These are phyloP conservation scores for Peromyscus melanophrys DNA, from an alignment of 2,797 vertebrate species.

Conservation along the genomic window DNA sequence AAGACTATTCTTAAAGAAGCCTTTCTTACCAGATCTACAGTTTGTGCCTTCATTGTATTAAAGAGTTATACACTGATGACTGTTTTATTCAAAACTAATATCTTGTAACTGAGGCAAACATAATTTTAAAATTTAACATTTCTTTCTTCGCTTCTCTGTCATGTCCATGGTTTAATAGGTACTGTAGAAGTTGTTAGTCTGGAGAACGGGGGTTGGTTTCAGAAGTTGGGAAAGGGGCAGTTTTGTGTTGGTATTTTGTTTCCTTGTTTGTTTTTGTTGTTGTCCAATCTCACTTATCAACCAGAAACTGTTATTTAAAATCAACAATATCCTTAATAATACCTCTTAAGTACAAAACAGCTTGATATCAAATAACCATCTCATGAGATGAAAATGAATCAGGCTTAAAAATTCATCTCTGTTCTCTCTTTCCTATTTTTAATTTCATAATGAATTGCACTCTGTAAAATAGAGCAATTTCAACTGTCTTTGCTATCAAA, in stretches of 20 bases:
- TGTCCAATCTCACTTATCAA: background rate
- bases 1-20: background rate
- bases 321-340: background rate
- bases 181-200: background rate
- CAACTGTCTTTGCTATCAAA: background rate
- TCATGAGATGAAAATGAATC: background rate
- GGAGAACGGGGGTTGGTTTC: background rate
- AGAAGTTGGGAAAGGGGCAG: background rate
- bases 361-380: background rate
- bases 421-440: background rate
- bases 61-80: background rate
- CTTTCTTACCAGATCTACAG: background rate
- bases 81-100: conserved; percentile 14
- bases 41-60: background rate
- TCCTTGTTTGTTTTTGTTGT: background rate
- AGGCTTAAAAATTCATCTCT: background rate
- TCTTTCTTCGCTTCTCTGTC: background rate
- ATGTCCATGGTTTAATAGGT: background rate
- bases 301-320: conserved; percentile 36
- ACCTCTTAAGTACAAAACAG: conserved; percentile 16
- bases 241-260: background rate
- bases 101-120: conserved; percentile 19
- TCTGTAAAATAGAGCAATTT: background rate
- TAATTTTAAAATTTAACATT: background rate
- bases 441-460: conserved; percentile 12